Conservation (phyloP, 2,797 vertebrate species). For the Semotilus atromaculatus region DNA sequence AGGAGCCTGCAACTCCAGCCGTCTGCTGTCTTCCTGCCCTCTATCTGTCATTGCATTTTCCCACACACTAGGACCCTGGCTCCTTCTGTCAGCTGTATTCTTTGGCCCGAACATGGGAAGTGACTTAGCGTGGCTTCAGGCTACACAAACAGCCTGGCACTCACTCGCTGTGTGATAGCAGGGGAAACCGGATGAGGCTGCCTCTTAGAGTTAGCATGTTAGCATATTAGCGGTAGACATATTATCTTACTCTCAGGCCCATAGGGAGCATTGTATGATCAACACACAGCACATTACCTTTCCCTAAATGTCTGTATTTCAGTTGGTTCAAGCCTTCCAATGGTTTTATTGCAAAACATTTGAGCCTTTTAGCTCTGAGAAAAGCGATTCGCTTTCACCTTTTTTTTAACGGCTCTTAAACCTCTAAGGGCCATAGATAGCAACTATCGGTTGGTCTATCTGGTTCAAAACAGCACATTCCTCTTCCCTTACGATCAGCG, state of each 20-base stretch:
- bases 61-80: conserved; percentile 71
- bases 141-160: conserved; percentile 70
- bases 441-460: conserved; percentile 42
- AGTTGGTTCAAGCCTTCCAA: conserved; percentile 28
- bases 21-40: conserved; percentile 67
- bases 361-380: conserved; percentile 10
- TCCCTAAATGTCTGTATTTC: conserved; percentile 18
- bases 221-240: conserved; percentile 36
- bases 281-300: conserved; percentile 15
- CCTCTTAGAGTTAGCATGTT: conserved; percentile 39
- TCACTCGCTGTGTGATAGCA: conserved; percentile 71
- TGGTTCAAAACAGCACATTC: conserved; percentile 56
- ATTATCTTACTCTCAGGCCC: conserved; percentile 34
- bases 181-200: conserved; percentile 56
- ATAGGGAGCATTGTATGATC: conserved; percentile 40
- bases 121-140: conserved; percentile 74
- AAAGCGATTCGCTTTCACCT: not conserved
- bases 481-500: conserved; percentile 33
- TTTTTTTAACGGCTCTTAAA: conserved; percentile 16
- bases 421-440: conserved; percentile 19
- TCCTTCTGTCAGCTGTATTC: conserved; percentile 79
- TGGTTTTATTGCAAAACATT: conserved; percentile 19
- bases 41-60: conserved; percentile 69
- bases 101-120: conserved; percentile 81
- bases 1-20: conserved; percentile 69